phyloP scores from a whole-genome alignment of 2,113 vertebrate species.

The Tympanuchus pallidicinctus region DNA sequence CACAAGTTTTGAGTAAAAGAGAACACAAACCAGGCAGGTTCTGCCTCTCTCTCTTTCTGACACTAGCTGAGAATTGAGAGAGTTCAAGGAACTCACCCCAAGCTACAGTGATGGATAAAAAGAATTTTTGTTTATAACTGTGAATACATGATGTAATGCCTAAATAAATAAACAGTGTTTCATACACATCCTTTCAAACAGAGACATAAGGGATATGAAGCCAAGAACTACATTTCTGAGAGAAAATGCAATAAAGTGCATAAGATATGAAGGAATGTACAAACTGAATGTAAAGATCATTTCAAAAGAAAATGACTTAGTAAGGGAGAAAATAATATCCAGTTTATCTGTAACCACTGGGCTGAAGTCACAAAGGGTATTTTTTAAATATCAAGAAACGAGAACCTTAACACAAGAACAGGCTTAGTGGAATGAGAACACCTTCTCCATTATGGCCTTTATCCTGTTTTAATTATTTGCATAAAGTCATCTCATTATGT shows the following conservation, averaged over 20 bases:
- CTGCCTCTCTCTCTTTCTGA: background rate
- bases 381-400: background rate
- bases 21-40: background rate
- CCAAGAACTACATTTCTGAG: conserved; percentile 22
- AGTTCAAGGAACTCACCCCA: conserved; percentile 19
- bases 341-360: background rate
- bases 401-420: background rate
- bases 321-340: background rate
- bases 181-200: background rate
- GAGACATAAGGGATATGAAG: background rate
- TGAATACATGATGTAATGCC: background rate
- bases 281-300: background rate
- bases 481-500: background rate
- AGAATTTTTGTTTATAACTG: background rate
- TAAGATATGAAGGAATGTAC: background rate
- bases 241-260: background rate
- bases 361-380: background rate
- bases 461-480: background rate
- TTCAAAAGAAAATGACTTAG: background rate
- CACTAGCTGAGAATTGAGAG: conserved; percentile 22
- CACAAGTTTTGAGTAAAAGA: background rate
- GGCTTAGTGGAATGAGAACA: background rate
- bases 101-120: conserved; percentile 14
- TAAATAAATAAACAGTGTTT: conserved; percentile 12
- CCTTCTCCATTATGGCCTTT: background rate